Conservation (phyloP, 2,888 invertebrate genomes). For the Macrosoma leucophasiata region DNA sequence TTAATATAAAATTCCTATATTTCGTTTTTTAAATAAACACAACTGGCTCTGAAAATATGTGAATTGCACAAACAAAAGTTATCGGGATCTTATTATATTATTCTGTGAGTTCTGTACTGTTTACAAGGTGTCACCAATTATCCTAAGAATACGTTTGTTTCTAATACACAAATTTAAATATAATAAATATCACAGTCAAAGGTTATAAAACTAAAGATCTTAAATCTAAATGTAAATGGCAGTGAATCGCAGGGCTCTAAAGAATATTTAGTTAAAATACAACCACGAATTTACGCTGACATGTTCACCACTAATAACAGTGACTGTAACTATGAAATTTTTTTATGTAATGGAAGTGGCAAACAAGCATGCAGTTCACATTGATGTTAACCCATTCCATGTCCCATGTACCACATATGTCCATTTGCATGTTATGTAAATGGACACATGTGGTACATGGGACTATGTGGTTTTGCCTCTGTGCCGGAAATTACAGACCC, state of each 20-base stretch:
- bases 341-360: no score
- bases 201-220: slow-evolving; percentile 61
- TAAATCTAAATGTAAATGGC: slow-evolving; percentile 63
- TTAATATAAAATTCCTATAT: slow-evolving; percentile 54
- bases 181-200: slow-evolving; percentile 76
- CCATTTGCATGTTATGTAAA: no score
- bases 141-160: slow-evolving; percentile 52
- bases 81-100: slow-evolving; percentile 27
- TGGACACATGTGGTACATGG: no score
- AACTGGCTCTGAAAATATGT: slow-evolving; percentile 59
- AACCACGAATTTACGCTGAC: slow-evolving; percentile 10
- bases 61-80: slow-evolving; percentile 37
- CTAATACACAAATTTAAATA: slow-evolving; percentile 72
- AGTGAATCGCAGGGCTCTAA: slow-evolving; percentile 57
- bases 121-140: slow-evolving; percentile 33
- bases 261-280: slow-evolving; percentile 14
- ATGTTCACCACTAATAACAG: no score
- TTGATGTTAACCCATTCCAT: no score
- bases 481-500: no score
- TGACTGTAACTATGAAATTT: no score
- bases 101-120: slow-evolving; percentile 32
- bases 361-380: no score
- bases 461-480: no score
- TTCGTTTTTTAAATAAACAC: slow-evolving; percentile 49
- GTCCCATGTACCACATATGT: no score